Evolutionary conservation across 1,140 invertebrate genomes (phyloP), one percentile per base, ranked within the genome.

Genomic region (Halesus radiatus): DNA sequence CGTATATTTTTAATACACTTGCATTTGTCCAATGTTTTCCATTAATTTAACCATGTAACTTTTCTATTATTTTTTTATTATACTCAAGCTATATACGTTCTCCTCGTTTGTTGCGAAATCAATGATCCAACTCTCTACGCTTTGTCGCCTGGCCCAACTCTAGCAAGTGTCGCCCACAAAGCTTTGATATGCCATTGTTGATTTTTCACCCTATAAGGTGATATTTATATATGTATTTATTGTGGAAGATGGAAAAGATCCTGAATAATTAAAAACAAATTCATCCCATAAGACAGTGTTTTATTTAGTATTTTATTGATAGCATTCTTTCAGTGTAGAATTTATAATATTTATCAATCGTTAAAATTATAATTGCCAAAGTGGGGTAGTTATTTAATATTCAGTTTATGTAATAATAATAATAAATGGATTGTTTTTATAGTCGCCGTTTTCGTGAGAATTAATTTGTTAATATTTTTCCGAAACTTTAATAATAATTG

Each of bases 201-300:
- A 54, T 74, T 74, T 70, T 79, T 62, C 70, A 73, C 50, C 56
- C 10, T 60, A 22, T 72, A 68, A 73, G 78, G 23, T 50, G 54
- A 79, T 79, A 70, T 79, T 79, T 78, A 78, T 78, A 78, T 78
- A 70, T 78, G 52, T 70, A 58, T 79, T 79, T 79, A 73, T 79
- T 79, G 73, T 79, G 78, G 78, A 79, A 79, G 78, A 79, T 79
- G 78, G 78, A 79, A 79, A 79, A 79, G 78, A 79, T 79, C 68
- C 23, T 73, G 26, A 62, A 74, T 73, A 79, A 79, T 53, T 58
- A 79, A 79, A 79, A 70, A 78, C 18, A 18, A 32, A 52, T 29
- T 50, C 66, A 78, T 78, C 76, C 76, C 76, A 45, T 20, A 26
- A 16, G 4, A 16, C 16, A 26, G 4, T 29, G 20, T 66, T 66